Evolutionary conservation across 2,797 vertebrate species (phyloP), one percentile per base, ranked within the genome.

Genomic region (Prionace glauca): DNA sequence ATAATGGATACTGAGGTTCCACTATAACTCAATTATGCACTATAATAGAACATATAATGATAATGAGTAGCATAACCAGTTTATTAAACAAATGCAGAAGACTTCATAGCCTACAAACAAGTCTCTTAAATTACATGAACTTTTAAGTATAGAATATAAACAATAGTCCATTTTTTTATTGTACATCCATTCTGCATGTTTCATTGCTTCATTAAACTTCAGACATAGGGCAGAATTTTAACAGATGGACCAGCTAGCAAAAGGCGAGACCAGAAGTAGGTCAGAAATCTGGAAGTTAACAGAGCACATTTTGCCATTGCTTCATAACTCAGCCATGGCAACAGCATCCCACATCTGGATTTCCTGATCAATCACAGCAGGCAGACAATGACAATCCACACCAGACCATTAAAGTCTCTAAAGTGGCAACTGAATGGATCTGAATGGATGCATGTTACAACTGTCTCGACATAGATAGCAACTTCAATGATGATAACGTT

Each of bases 1-100:
- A 45, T 84, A 84, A 84, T 84, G 81, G 81, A 84, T 84, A 45
- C 45, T 84, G 81, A 84, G 81, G 41, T 84, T 84, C 81, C 22
- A 45, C 81, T 24, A 84, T 84, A 84, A 84, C 81, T 84, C 81
- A 84, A 84, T 84, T 84, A 84, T 84, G 41, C 81, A 45, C 45
- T 45, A 45, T 45, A 45, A 84, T 41, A 45, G 41, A 81, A 84
- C 81, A 84, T 36, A 84, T 45, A 45, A 84, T 84, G 81, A 84
- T 45, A 84, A 84, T 24, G 81, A 45, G 81, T 84, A 41, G 81
- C 81, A 84, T 45, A 84, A 45, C 81, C 81, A 45, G 41, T 45
- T 84, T 45, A 84, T 45, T 84, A 45, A 84, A 84, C 41, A 36
- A 84, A 84, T 84, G 36, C 18, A 84, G 36, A 45, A 84, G 36